Conservation (phyloP, 2,797 vertebrate genomes). For the Pseudocheirus occidentalis region DNA sequence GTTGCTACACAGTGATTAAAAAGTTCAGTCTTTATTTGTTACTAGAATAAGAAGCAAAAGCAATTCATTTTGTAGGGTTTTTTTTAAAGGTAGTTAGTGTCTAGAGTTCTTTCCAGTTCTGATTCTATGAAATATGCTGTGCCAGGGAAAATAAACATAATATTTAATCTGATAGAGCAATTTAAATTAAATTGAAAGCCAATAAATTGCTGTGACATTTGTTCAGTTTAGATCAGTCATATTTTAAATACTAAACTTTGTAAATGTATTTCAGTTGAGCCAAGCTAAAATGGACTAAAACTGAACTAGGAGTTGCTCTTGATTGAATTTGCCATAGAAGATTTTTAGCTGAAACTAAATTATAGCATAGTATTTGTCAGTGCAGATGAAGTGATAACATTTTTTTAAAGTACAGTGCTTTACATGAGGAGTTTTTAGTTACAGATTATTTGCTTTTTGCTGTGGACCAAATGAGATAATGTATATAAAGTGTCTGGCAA, state of each 20-base stretch:
- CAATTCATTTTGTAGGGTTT: no score
- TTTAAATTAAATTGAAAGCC: conserved; percentile 27
- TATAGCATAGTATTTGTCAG: not conserved
- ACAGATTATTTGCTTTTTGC: not conserved
- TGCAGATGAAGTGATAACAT: conserved; percentile 1
- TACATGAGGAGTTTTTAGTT: not conserved
- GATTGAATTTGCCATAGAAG: not conserved
- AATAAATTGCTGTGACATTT: conserved; percentile 11
- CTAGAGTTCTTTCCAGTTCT: not conserved
- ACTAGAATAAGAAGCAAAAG: no score
- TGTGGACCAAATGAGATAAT: not conserved
- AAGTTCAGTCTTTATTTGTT: not conserved
- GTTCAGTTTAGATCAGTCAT: conserved; percentile 29
- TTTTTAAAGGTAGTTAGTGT: no score
- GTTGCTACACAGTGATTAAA: not conserved
- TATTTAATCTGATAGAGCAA: not conserved
- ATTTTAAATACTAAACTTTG: conserved; percentile 13
- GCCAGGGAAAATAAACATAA: not conserved
- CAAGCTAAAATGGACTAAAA: not conserved
- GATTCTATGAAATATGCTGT: not conserved
- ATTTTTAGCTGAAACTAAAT: conserved; percentile 5
- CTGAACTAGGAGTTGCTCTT: conserved; percentile 34
- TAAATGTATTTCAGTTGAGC: conserved; percentile 31
- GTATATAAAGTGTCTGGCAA: not conserved
- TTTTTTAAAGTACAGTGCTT: not conserved